Percentiles rank a stretch among this genome's conserved stretches.
phyloP scores from a whole-genome alignment of 2,797 vertebrate species.

The Gorsachius magnificus region DNA sequence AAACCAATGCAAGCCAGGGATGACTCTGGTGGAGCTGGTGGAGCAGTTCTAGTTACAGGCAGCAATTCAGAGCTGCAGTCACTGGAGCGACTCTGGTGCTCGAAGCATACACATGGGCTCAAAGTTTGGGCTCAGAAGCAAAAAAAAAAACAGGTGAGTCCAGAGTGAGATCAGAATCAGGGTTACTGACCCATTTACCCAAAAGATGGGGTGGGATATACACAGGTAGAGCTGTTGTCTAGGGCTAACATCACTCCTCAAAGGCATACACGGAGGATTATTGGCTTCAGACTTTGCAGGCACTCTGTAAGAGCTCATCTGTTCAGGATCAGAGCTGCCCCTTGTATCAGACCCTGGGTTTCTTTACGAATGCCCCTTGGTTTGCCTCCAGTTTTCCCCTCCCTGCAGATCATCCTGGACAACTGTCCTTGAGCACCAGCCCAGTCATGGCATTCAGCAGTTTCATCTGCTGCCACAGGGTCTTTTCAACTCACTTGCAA shows the following conservation, averaged over 20 bases:
- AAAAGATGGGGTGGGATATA: background rate
- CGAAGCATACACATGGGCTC: background rate
- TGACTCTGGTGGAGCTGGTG: background rate
- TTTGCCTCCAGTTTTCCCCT: background rate
- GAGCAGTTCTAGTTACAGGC: background rate
- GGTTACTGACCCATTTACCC: background rate
- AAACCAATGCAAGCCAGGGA: background rate
- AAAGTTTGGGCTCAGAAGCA: background rate
- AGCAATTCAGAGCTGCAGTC: background rate
- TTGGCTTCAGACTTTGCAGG: background rate
- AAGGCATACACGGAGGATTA: background rate
- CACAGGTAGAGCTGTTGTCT: background rate
- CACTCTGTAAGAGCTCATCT: background rate
- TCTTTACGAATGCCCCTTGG: background rate
- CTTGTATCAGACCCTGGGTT: background rate
- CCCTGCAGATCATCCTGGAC: background rate
- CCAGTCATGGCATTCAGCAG: background rate
- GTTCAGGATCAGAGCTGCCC: background rate
- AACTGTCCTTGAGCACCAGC: background rate
- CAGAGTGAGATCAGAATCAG: background rate
- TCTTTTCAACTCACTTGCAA: background rate
- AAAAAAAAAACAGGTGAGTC: background rate
- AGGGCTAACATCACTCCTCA: background rate
- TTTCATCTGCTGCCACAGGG: background rate
- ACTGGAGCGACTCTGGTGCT: background rate